A percentile compares a stretch with the other conserved stretches of the same genome.
phyloP scores from a whole-genome alignment of 1,140 invertebrate species.

The Popillia japonica region DNA sequence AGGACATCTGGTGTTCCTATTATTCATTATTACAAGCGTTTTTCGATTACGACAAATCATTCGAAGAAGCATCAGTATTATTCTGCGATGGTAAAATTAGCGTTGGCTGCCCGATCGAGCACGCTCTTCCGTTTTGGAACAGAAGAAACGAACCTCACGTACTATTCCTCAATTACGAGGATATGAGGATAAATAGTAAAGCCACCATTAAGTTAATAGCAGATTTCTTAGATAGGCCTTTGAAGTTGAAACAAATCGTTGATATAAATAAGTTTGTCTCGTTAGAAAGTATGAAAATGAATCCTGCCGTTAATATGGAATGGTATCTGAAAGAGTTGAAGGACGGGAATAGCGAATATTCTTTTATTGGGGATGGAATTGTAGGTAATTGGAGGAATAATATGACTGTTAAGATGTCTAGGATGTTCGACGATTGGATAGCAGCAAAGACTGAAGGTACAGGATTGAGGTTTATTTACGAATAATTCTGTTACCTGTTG shows the following conservation, averaged over 20 bases:
- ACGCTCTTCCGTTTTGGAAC: constrained; percentile 79
- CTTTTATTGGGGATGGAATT: constrained; percentile 82
- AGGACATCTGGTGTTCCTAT: constrained; percentile 92
- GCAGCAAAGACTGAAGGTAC: constrained; percentile 71
- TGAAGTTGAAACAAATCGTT: constrained; percentile 72
- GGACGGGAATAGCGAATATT: constrained; percentile 57
- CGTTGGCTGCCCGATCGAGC: constrained; percentile 66
- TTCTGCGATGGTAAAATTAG: constrained; percentile 71
- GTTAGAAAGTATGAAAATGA: constrained; percentile 83
- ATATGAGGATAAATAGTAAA: constrained; percentile 78
- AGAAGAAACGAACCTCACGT: constrained; percentile 76
- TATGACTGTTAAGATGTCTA: constrained; percentile 74
- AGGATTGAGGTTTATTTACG: constrained; percentile 48
- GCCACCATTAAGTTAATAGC: constrained; percentile 75
- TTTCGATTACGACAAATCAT: constrained; percentile 75
- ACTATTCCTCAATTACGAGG: constrained; percentile 86
- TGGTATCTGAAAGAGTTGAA: constrained; percentile 59
- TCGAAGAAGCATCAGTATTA: constrained; percentile 84
- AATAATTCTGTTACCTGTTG: neutral
- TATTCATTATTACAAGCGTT: constrained; percentile 83
- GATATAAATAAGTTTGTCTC: constrained; percentile 76
- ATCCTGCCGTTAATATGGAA: constrained; percentile 72
- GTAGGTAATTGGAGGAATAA: constrained; percentile 87
- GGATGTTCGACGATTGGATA: constrained; percentile 79
- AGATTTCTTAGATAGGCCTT: constrained; percentile 73